A percentile compares a stretch with the other conserved stretches of the same genome.
These are phyloP conservation scores for Aporophyla lueneburgensis DNA, from an alignment of 2,888 invertebrate genomes.

Conservation along the genomic window DNA sequence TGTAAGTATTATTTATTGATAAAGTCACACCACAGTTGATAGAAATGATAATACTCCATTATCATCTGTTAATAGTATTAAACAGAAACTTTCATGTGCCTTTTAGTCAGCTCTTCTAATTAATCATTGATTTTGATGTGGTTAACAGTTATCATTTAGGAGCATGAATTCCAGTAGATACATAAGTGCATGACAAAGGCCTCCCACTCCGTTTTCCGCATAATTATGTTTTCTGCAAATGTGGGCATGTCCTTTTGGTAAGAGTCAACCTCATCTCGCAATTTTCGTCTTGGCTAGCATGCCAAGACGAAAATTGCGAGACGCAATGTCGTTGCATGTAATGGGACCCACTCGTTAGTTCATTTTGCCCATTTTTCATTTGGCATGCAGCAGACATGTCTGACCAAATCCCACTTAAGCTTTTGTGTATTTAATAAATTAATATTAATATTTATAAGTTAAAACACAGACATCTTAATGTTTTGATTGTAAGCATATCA, in stretches of 20 bases:
- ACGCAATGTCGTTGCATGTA: too few relatives aligned
- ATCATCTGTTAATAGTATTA: background rate
- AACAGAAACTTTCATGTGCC: background rate
- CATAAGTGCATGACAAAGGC: background rate
- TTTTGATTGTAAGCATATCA: background rate
- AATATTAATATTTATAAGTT: background rate
- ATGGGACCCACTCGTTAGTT: background rate
- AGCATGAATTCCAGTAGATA: background rate
- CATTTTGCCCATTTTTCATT: background rate
- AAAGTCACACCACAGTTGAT: background rate
- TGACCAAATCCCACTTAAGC: background rate
- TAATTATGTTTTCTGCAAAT: background rate
- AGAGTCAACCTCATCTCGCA: background rate
- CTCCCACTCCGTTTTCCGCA: background rate
- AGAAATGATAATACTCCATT: background rate
- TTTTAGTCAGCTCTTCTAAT: background rate
- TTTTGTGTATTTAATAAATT: background rate
- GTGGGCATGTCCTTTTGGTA: background rate
- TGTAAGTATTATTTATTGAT: conserved; percentile 51
- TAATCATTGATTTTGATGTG: background rate
- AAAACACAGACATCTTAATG: background rate
- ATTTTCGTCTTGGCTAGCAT: background rate
- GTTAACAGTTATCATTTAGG: background rate
- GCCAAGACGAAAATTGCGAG: too few relatives aligned
- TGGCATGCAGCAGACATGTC: background rate